Percentiles rank a stretch among this genome's conserved stretches.
These are phyloP conservation scores for Platyrinchus mystaceus DNA, from an alignment of 2,797 vertebrate genomes.

Conservation along the genomic window DNA sequence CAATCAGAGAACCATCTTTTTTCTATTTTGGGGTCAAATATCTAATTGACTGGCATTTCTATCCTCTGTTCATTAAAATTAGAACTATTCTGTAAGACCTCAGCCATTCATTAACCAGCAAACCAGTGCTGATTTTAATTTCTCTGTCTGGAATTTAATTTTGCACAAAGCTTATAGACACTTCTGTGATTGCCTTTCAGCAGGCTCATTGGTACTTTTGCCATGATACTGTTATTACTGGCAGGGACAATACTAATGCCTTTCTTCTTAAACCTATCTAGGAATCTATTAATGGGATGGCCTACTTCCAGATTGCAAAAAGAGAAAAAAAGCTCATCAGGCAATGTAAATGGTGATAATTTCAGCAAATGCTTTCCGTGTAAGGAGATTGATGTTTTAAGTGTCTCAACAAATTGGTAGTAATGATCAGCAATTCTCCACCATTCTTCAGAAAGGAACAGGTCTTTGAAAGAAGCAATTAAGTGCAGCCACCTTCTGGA, in stretches of 20 bases:
- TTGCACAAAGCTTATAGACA: background rate
- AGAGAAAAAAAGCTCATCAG: slow-evolving; percentile 33
- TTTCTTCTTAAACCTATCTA: slow-evolving; percentile 13
- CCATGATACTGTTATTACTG: background rate
- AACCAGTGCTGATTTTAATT: slow-evolving; percentile 20
- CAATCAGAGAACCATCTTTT: background rate
- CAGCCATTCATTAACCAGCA: slow-evolving; percentile 2
- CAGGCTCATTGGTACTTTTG: background rate
- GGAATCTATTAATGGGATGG: slow-evolving; percentile 11
- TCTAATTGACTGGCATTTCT: background rate
- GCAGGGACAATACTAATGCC: background rate
- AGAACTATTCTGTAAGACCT: background rate
- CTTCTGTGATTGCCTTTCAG: background rate
- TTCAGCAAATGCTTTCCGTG: slow-evolving; percentile 29
- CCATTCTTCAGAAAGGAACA: background rate
- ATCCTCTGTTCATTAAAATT: background rate
- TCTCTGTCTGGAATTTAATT: slow-evolving; percentile 23
- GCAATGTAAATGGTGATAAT: slow-evolving; percentile 23
- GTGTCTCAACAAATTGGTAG: slow-evolving; percentile 41
- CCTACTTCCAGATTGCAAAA: background rate
- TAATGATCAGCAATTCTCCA: slow-evolving; percentile 34
- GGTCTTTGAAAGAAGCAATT: slow-evolving; percentile 26
- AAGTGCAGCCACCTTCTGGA: slow-evolving; percentile 1
- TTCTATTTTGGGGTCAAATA: background rate
- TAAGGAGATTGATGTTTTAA: slow-evolving; percentile 46